phyloP scores from a whole-genome alignment of 2,113 vertebrate genomes.

The Emberiza fucata region DNA sequence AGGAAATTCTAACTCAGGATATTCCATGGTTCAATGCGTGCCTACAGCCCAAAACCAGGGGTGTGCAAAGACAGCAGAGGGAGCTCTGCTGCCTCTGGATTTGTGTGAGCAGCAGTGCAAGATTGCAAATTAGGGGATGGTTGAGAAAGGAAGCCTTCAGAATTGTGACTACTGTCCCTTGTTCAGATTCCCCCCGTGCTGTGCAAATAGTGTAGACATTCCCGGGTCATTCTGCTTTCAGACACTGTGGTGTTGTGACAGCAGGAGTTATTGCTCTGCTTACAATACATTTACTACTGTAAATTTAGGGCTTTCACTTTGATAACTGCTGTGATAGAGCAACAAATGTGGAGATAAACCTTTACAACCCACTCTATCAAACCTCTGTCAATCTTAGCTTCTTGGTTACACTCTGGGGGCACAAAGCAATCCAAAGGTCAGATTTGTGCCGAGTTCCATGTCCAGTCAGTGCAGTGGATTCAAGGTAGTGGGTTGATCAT shows the following conservation, averaged over 20 bases:
- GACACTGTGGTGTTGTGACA: background rate
- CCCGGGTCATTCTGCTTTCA: background rate
- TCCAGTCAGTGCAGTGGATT: background rate
- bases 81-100: background rate
- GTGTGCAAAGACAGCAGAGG: background rate
- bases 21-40: rapidly evolving
- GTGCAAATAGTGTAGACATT: background rate
- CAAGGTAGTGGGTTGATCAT: background rate
- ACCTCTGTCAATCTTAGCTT: background rate
- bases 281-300: background rate
- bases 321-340: background rate
- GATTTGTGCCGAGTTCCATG: rapidly evolving
- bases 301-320: background rate
- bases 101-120: background rate
- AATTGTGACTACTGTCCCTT: background rate
- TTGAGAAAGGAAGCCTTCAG: background rate
- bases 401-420: background rate
- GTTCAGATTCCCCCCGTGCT: background rate
- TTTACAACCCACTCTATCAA: background rate
- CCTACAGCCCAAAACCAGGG: background rate
- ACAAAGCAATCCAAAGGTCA: background rate
- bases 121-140: background rate
- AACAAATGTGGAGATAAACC: background rate
- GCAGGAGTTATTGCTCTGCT: background rate
- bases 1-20: background rate